Evolutionary conservation across 2,797 vertebrate species (phyloP), one percentile per base, ranked within the genome.

Genomic region (Chelmon rostratus): DNA sequence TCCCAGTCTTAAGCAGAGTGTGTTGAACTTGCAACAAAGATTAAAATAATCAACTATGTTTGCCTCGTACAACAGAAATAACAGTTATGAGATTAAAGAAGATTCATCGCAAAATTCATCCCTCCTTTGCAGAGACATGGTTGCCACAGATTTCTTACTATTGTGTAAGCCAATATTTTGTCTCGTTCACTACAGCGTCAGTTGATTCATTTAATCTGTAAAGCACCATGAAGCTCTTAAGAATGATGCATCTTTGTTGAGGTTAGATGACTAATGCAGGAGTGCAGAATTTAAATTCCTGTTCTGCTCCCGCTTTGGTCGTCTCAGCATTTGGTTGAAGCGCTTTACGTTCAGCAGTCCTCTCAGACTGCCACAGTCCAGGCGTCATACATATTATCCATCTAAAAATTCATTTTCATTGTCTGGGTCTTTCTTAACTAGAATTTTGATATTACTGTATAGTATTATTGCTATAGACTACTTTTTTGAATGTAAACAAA

Each of bases 241-340:
- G 37, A 35, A 63, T 62, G 47, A 75, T 81, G 21, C 59, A 46
- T 46, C 62, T 64, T 71, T 81, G 58, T 28, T 25, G 54, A 68
- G 68, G 76, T 76, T 68, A 3, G 52, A 73, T 78, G 58, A 88
- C 57, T 79, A 73, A 75, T 12, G 25, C 58, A 82, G 15, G 6
- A 67, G 25, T 56, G 46, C 74, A 19, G 44, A 70, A 68, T 77
- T 71, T 37, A 54, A 73, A 79, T 21, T 58, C 25, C 58, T 71
- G 13, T 47, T 74, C 54, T 65, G 40, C 56, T 67, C 11, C 23
- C 69, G 47, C 28, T 64, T 71, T 68, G 52, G 28, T 61, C 21
- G 18, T 21, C 56, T 78, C 38, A 70, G 49, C 33, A 9, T 68
- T 84, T 66, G 47, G 73, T 78, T 47, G 31, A 68, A 65, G 57